Base-by-base conservation (phyloP, 1,140 invertebrate genomes). In the Phocides pigmalion region DNA sequence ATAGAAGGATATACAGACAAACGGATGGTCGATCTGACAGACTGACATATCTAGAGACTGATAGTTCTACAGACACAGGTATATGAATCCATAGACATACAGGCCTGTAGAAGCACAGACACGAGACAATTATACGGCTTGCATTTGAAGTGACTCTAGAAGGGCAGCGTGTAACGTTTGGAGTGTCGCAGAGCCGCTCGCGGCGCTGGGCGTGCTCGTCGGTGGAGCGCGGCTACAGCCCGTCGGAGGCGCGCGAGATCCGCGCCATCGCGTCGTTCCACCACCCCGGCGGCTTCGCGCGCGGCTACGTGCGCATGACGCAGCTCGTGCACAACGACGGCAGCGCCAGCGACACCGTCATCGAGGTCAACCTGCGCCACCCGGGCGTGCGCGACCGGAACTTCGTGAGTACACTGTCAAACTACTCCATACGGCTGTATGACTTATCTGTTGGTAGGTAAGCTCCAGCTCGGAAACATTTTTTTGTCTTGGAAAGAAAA, bases 251-350 rank as follows among this genome's bases (percentile, higher is more conserved):
- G 1, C 87, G 95, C 62, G 97, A 98, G 92, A 92, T 98, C 25
- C 93, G 96, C 49, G 97, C 94, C 4, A 97, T 98, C 68, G 97
- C 97, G 3, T 98, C 97, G 0, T 98, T 98, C 86, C 97, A 98
- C 92, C 96, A 98, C 93, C 97, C 97, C 0, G 92, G 94, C 6
- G 97, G 97, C 0, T 97, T 95, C 89, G 95, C 97, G 1, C 95
- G 94, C 82, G 98, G 98, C 14, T 98, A 97, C 75, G 93, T 99
- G 16, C 93, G 95, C 91, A 95, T 98, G 95, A 96, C 95, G 16
- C 98, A 99, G 91, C 89, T 98, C 11, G 93, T 98, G 11, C 96
- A 98, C 84, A 94, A 93, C 56, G 97, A 98, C 87, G 96, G 96
- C 2, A 96, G 96, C 66, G 92, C 95, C 68, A 98, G 97, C 80